phyloP scores from a whole-genome alignment of 2,888 invertebrate genomes.

The Eurois occulta region DNA sequence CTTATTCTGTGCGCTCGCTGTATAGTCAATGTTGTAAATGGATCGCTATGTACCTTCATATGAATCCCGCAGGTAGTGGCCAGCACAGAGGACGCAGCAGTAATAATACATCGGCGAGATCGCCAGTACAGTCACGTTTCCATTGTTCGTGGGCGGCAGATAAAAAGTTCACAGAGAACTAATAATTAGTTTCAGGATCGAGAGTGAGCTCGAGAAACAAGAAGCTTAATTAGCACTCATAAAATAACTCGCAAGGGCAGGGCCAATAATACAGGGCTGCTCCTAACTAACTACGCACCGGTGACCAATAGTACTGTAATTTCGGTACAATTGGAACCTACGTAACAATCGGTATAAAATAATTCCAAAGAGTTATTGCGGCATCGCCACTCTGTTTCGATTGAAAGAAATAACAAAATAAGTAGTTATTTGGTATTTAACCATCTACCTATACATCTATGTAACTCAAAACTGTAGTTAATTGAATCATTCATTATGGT shows the following conservation, averaged over 20 bases:
- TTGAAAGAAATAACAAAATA: neutral
- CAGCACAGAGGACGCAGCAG: constrained; percentile 69
- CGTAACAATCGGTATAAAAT: neutral
- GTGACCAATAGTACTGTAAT: constrained; percentile 44
- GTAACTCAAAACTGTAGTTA: constrained; percentile 1
- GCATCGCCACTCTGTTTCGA: neutral
- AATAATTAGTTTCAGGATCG: constrained; percentile 87
- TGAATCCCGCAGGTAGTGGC: constrained; percentile 61
- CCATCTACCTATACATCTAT: neutral
- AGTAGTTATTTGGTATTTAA: constrained; percentile 3
- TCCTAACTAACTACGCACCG: constrained; percentile 27
- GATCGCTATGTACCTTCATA: constrained; percentile 47
- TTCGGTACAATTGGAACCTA: constrained; percentile 19
- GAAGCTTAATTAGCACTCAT: constrained; percentile 87
- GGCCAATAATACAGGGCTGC: constrained; percentile 36
- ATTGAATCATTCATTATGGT: neutral
- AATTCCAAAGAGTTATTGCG: neutral
- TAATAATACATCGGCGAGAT: constrained; percentile 79
- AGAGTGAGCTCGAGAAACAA: constrained; percentile 81
- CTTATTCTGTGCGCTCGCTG: constrained; percentile 24
- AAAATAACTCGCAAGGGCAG: constrained; percentile 72
- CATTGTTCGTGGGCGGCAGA: constrained; percentile 87
- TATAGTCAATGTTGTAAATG: constrained; percentile 50
- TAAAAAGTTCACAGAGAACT: constrained; percentile 87
- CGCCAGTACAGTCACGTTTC: constrained; percentile 88